These are phyloP conservation scores for Drosophila yooni DNA, from an alignment of 2,888 invertebrate species.

Conservation along the genomic window DNA sequence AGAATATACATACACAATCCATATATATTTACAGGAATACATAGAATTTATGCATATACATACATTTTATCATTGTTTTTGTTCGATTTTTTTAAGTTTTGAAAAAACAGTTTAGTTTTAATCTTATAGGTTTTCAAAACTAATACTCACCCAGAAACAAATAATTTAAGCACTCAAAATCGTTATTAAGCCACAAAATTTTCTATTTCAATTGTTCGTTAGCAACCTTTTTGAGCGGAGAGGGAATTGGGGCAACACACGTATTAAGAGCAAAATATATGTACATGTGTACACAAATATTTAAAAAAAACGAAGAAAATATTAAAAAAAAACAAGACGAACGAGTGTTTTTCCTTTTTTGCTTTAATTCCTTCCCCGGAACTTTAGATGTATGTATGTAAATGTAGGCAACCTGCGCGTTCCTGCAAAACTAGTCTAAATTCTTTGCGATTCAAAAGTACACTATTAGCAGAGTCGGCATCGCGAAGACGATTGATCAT, in stretches of 20 bases:
- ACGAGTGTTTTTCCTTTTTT: slow-evolving; percentile 32
- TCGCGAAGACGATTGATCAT: slow-evolving; percentile 20
- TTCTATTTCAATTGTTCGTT: slow-evolving; percentile 16
- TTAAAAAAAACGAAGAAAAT: slow-evolving; percentile 60
- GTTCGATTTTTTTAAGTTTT: not conserved
- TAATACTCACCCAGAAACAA: slow-evolving; percentile 15
- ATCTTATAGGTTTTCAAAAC: not conserved
- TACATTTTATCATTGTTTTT: not conserved
- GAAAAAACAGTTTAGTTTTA: not conserved
- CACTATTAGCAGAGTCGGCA: not conserved
- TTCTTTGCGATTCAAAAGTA: slow-evolving; percentile 20
- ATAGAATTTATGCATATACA: not conserved
- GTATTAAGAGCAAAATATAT: slow-evolving; percentile 34
- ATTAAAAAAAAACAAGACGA: slow-evolving; percentile 51
- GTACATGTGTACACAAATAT: slow-evolving; percentile 49
- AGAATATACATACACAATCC: slow-evolving; percentile 6
- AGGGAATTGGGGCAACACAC: slow-evolving; percentile 33
- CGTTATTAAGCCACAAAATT: slow-evolving; percentile 14
- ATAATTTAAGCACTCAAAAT: slow-evolving; percentile 17
- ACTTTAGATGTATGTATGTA: slow-evolving; percentile 7
- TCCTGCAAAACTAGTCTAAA: slow-evolving; percentile 16
- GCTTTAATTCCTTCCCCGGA: slow-evolving; percentile 24
- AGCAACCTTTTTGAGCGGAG: slow-evolving; percentile 10
- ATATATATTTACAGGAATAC: slow-evolving; percentile 1
- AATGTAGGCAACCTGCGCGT: slow-evolving; percentile 8